Percentiles rank a stretch among this genome's conserved stretches.
These are phyloP conservation scores for Myiopsitta monachus DNA, from an alignment of 2,113 vertebrate species.

Conservation along the genomic window DNA sequence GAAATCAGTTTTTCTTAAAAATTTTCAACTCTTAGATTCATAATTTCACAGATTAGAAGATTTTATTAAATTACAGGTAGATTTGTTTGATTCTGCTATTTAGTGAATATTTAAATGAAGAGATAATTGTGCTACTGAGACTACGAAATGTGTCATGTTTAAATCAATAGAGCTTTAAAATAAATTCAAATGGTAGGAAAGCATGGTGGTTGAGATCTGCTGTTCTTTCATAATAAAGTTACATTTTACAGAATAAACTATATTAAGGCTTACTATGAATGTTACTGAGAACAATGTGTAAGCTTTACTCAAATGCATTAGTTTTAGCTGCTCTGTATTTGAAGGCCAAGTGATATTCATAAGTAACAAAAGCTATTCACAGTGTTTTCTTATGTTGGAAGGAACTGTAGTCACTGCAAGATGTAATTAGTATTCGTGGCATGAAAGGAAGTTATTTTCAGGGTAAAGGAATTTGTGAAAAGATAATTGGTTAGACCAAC, in stretches of 20 bases:
- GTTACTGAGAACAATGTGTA: background rate
- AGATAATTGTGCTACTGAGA: background rate
- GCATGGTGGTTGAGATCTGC: background rate
- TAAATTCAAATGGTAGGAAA: background rate
- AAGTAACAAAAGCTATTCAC: background rate
- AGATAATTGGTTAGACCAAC: constrained; percentile 58
- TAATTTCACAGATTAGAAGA: background rate
- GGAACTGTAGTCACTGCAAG: background rate
- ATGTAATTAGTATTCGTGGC: constrained; percentile 48
- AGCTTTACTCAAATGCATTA: background rate
- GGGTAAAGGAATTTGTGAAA: constrained; percentile 40
- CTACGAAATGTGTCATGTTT: background rate
- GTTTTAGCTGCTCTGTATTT: background rate
- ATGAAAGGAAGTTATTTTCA: constrained; percentile 50
- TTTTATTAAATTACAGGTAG: background rate
- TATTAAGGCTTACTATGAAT: background rate
- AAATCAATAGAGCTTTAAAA: background rate
- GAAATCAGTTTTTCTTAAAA: background rate
- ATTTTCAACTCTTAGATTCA: background rate
- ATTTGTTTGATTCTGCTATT: background rate
- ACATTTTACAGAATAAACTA: background rate
- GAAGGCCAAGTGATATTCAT: background rate
- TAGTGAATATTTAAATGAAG: background rate
- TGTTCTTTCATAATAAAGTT: background rate
- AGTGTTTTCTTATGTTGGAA: background rate